A percentile compares a stretch with the other conserved stretches of the same genome.
Conservation (phyloP, 2,888 invertebrate genomes). For the Ecliptopera silaceata region DNA sequence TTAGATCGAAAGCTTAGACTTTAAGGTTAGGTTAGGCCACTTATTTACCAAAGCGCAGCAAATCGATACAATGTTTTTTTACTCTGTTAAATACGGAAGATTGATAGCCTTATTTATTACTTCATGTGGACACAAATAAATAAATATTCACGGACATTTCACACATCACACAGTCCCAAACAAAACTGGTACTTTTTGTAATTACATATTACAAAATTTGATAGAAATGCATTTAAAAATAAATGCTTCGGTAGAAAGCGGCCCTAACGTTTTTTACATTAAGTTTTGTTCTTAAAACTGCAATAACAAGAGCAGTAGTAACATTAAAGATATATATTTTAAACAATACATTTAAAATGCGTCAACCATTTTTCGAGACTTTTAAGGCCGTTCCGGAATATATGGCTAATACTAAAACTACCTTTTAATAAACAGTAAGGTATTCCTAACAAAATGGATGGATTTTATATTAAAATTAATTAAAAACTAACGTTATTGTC, state of each 20-base stretch:
- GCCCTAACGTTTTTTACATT: not conserved
- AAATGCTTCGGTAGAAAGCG: not conserved
- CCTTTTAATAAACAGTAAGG: not conserved
- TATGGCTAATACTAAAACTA: not conserved
- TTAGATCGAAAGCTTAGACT: too few relatives aligned
- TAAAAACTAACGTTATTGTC: slow-evolving; percentile 58
- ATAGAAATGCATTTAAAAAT: too few relatives aligned
- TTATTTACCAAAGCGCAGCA: slow-evolving; percentile 1
- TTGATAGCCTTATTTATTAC: not conserved
- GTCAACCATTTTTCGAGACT: slow-evolving; percentile 13
- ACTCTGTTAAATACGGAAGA: too few relatives aligned
- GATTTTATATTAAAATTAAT: slow-evolving; percentile 53
- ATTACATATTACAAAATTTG: too few relatives aligned
- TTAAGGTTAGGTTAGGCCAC: not conserved
- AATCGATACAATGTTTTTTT: too few relatives aligned
- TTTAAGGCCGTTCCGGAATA: not conserved
- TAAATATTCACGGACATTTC: too few relatives aligned
- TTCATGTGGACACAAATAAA: too few relatives aligned
- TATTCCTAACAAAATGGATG: slow-evolving; percentile 49
- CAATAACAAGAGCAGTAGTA: slow-evolving; percentile 5
- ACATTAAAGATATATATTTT: slow-evolving; percentile 7
- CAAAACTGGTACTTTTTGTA: too few relatives aligned
- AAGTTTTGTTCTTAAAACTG: not conserved
- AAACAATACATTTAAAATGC: slow-evolving; percentile 20
- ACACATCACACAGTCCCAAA: too few relatives aligned